Base-by-base conservation (phyloP, 2,113 vertebrate species). In the Aspiorhynchus laticeps region DNA sequence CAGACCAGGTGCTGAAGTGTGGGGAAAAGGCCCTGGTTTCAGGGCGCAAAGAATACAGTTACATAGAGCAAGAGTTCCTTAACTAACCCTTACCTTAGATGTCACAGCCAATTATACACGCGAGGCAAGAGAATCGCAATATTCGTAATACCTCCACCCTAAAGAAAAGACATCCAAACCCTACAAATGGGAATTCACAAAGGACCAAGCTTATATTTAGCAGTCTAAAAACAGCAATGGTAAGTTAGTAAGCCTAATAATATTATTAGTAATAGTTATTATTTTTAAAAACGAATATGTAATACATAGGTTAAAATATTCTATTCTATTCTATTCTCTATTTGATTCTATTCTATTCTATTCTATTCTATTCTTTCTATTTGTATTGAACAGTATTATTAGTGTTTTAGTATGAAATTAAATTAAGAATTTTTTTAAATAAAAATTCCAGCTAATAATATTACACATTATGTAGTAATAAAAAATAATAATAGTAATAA, bases 21-120 rank as follows among this genome's bases (percentile, higher is more conserved):
- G 93, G 91, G 92, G 92, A 92, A 93, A 94, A 91, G 92, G 90
- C 87, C 92, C 93, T 90, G 92, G 91, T 93, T 91, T 93, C 92
- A 94, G 89, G 88, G 91, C 87, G 90, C 88, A 92, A 59, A 91
- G 92, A 92, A 61, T 92, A 91, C 90, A 86, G 92, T 94, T 93
- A 91, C 92, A 91, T 90, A 89, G 88, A 91, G 91, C 91, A 91
- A 89, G 87, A 79, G 2, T 88, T 89, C 90, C 91, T 63, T 90
- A 93, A 91, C 91, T 88, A 89, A 94, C 91, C 90, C 89, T 88
- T 92, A 91, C 91, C 92, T 94, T 91, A 89, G 88, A 90, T 90
- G 91, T 93, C 93, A 92, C 65, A 80, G 91, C 88, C 92, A 91
- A 94, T 94, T 93, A 93, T 84, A 90, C 88, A 90, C 88, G 90